These are phyloP conservation scores for Drosophila pseudotakahashii DNA, from an alignment of 2,888 invertebrate genomes.

Conservation along the genomic window DNA sequence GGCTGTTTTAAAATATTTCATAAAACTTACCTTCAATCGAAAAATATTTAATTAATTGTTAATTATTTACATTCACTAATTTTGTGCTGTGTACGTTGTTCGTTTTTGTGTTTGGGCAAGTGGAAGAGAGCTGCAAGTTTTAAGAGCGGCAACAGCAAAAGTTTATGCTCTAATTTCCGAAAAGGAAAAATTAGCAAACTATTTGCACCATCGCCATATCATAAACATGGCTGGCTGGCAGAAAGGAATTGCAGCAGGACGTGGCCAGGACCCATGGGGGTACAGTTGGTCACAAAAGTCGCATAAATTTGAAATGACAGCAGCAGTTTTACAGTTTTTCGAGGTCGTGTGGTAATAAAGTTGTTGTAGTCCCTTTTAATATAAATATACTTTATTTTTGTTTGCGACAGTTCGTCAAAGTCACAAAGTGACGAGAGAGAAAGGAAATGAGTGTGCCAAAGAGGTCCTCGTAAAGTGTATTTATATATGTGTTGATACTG, in stretches of 20 bases:
- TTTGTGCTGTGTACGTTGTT: constrained; percentile 2
- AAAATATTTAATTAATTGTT: background rate
- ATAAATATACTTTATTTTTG: constrained; percentile 1
- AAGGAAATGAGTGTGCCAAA: constrained; percentile 7
- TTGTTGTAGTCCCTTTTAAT: constrained; percentile 33
- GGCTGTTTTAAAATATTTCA: too few relatives aligned
- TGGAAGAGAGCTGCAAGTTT: constrained; percentile 53
- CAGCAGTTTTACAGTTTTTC: constrained; percentile 74
- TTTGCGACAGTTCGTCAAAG: constrained; percentile 53
- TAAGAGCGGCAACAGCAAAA: constrained; percentile 60
- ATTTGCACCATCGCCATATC: constrained; percentile 75
- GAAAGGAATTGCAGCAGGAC: constrained; percentile 27
- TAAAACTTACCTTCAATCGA: background rate
- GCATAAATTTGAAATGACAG: constrained; percentile 78
- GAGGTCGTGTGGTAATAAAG: constrained; percentile 72
- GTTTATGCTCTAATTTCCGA: constrained; percentile 77
- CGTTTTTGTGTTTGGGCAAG: constrained; percentile 21
- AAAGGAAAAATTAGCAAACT: constrained; percentile 78
- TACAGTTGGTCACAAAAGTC: constrained; percentile 72
- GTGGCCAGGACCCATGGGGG: constrained; percentile 25
- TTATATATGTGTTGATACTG: constrained; percentile 42
- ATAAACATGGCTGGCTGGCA: constrained; percentile 62
- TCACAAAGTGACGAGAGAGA: constrained; percentile 40
- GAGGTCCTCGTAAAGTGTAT: constrained; percentile 57
- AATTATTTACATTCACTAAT: background rate